A percentile compares a stretch with the other conserved stretches of the same genome.
Evolutionary conservation across 2,113 vertebrate genomes (phyloP).

Genomic region (Acanthisitta chloris): DNA sequence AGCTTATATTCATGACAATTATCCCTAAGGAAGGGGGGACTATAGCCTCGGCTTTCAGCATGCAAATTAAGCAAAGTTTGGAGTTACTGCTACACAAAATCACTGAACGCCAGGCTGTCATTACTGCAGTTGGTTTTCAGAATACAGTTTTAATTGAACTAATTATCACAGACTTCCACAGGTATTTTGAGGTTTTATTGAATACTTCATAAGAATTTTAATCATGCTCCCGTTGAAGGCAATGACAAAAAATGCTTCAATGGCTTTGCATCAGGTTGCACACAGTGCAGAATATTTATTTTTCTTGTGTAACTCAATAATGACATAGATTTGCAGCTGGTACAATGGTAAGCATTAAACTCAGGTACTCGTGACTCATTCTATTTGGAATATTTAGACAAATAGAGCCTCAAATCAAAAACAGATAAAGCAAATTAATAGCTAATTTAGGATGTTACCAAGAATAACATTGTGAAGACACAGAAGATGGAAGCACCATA

Average conservation of each 20-base stretch:
- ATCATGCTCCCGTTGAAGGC: neutral
- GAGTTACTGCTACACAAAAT: neutral
- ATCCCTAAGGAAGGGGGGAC: neutral
- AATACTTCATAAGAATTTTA: neutral
- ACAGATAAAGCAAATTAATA: neutral
- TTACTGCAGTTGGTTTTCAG: neutral
- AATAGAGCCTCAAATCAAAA: neutral
- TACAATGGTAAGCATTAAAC: neutral
- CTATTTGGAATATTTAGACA: neutral
- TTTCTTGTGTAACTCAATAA: neutral
- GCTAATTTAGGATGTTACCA: neutral
- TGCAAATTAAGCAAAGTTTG: constrained; percentile 1
- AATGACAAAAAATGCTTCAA: neutral
- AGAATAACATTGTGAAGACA: neutral
- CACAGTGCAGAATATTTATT: neutral
- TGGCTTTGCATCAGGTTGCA: neutral
- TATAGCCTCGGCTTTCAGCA: neutral
- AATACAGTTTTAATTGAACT: constrained; percentile 28
- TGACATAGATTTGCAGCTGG: neutral
- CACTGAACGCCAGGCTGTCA: neutral
- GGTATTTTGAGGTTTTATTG: constrained; percentile 19
- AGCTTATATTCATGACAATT: neutral
- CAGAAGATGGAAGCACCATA: neutral
- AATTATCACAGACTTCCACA: constrained; percentile 28
- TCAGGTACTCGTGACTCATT: neutral